phyloP scores from a whole-genome alignment of 2,113 vertebrate species.

The Brachirus orientalis region DNA sequence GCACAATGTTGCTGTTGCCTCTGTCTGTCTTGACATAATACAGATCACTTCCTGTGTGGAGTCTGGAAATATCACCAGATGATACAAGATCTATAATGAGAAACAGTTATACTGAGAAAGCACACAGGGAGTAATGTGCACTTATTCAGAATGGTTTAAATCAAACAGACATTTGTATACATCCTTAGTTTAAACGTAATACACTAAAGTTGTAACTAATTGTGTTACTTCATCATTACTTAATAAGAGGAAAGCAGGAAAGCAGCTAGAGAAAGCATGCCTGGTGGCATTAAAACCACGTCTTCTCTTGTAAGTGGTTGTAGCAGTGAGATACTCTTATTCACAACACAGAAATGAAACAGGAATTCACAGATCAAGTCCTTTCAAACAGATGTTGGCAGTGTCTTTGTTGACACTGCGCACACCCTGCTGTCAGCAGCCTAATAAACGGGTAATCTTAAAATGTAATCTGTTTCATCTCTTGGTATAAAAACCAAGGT shows the following conservation, averaged over 20 bases:
- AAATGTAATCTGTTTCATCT: constrained; percentile 40
- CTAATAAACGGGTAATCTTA: constrained; percentile 40
- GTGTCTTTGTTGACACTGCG: constrained; percentile 40
- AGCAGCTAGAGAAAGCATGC: not conserved
- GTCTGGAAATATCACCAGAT: no score
- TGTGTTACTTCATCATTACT: no score
- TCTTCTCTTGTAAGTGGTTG: constrained; percentile 4
- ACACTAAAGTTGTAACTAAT: no score
- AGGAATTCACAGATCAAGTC: constrained; percentile 3
- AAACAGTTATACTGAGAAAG: no score
- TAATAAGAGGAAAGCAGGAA: no score
- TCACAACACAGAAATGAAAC: constrained; percentile 13
- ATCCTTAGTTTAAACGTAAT: no score
- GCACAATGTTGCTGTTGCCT: no score
- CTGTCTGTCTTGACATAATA: no score
- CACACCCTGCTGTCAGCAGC: constrained; percentile 39
- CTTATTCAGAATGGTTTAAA: no score
- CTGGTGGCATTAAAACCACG: not conserved
- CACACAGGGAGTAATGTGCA: no score
- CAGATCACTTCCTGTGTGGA: not conserved
- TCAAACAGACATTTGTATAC: no score
- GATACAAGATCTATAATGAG: no score
- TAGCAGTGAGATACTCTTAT: not conserved
- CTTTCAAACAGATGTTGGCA: constrained; percentile 38
- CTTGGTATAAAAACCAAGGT: constrained; percentile 23